Base-by-base conservation (phyloP, 2,888 invertebrate species). In the Caradrina clavipalpis region DNA sequence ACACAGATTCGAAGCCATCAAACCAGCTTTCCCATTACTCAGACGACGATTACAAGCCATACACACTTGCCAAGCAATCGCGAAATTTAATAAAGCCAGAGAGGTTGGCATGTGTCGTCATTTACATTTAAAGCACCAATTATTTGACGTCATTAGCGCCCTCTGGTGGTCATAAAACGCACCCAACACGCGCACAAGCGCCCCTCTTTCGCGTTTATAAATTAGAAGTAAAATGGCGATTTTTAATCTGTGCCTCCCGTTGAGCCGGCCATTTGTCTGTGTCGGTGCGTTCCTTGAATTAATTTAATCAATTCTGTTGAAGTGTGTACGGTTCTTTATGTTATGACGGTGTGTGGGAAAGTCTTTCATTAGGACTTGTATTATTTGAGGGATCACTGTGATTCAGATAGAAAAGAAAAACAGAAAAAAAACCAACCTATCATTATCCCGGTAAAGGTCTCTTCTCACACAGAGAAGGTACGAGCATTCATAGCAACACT, bases 71-170 rank as follows among this genome's bases (percentile, higher is more conserved):
- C 86, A 86, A 89, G 86, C 89, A 86, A 87, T 90, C 86, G 84
- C 86, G 80, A 90, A 92, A 93, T 95, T 95, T 95, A 95, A 95
- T 95, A 95, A 95, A 93, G 91, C 92, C 88, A 78, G 78, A 80
- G 87, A 87, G 90, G 86, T 86, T 86, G 88, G 91, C 91, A 91
- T 94, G 93, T 95, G 92, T 94, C 93, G 93, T 92, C 93, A 95
- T 96, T 95, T 94, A 95, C 96, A 96, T 96, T 94, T 95, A 95
- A 95, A 96, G 95, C 92, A 94, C 94, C 95, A 95, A 95, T 96
- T 95, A 95, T 95, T 94, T 93, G 95, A 94, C 89, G 93, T 95
- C 95, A 95, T 96, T 95, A 95, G 95, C 94, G 94, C 94, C 93
- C 94, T 91, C 93, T 90, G 92, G 84, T 86, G 89, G 91, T 92